Percentiles rank a stretch among this genome's conserved stretches.
These are phyloP conservation scores for Mormyrops boulengeri DNA, from an alignment of 2,797 vertebrate species.

Conservation along the genomic window DNA sequence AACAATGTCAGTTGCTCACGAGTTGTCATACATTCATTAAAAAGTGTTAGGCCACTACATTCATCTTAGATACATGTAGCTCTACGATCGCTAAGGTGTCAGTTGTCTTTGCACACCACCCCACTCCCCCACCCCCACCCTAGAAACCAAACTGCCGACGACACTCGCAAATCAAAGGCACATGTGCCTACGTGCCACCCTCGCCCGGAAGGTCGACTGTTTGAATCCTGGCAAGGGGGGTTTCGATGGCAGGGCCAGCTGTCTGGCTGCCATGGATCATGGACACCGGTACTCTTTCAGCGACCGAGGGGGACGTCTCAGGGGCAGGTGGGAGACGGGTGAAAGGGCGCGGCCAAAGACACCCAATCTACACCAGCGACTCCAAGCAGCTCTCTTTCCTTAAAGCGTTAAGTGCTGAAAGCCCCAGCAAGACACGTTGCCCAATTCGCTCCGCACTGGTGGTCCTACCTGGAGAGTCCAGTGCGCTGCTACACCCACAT, in stretches of 20 bases:
- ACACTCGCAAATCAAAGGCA: constrained; percentile 28
- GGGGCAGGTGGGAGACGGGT: constrained; percentile 25
- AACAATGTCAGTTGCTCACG: constrained; percentile 22
- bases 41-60: constrained; percentile 37
- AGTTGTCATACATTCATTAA: constrained; percentile 52
- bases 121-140: constrained; percentile 28
- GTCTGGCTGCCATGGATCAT: neutral
- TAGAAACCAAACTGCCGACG: constrained; percentile 28
- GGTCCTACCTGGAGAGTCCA: neutral
- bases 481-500: constrained; percentile 50
- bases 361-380: constrained; percentile 34
- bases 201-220: constrained; percentile 6
- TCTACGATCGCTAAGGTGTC: constrained; percentile 29
- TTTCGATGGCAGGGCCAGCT: neutral
- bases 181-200: constrained; percentile 11
- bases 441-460: neutral
- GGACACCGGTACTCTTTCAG: constrained; percentile 25
- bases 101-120: constrained; percentile 36
- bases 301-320: constrained; percentile 32
- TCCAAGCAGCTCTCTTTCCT: constrained; percentile 33
- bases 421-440: constrained; percentile 23
- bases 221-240: constrained; percentile 16
- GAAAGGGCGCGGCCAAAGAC: constrained; percentile 34
- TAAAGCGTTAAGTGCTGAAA: constrained; percentile 27
- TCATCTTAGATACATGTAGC: constrained; percentile 31